phyloP scores from a whole-genome alignment of 2,888 invertebrate genomes.

The Drosophila cognata region DNA sequence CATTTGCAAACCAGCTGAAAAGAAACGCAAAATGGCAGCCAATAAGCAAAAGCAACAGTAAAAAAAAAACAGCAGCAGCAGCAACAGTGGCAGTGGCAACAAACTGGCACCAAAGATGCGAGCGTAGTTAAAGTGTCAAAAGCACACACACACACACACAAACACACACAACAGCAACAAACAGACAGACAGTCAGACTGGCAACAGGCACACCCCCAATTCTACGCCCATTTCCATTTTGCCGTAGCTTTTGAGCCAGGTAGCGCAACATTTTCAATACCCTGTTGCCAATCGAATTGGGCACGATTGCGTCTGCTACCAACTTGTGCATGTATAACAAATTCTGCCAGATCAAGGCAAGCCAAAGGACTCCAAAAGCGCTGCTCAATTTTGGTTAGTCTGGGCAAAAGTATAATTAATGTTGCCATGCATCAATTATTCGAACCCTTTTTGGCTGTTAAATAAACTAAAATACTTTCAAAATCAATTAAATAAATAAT shows the following conservation, averaged over 20 bases:
- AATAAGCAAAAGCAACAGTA: slow-evolving; percentile 45
- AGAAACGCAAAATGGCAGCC: slow-evolving; percentile 64
- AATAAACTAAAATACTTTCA: neutral
- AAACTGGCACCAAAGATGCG: slow-evolving; percentile 44
- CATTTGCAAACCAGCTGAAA: slow-evolving; percentile 59
- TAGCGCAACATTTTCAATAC: slow-evolving; percentile 35
- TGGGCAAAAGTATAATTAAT: neutral
- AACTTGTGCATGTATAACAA: neutral
- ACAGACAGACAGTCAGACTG: slow-evolving; percentile 12
- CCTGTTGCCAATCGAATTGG: neutral
- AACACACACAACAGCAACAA: neutral
- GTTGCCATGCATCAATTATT: neutral
- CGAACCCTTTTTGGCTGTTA: neutral
- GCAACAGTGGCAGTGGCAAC: slow-evolving; percentile 33
- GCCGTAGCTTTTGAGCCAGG: neutral
- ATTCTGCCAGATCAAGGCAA: fast-evolving
- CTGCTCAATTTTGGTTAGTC: neutral
- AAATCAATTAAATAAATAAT: neutral
- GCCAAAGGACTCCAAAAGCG: neutral
- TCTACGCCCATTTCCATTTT: slow-evolving; percentile 1
- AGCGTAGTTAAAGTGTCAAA: slow-evolving; percentile 73
- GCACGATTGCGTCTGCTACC: too few species aligned
- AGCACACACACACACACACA: slow-evolving; percentile 48
- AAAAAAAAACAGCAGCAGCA: slow-evolving; percentile 33
- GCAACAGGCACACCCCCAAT: slow-evolving; percentile 33